These are phyloP conservation scores for Actinia tenebrosa DNA, from an alignment of 64 coral and sea anemone genomes.

Conservation along the genomic window DNA sequence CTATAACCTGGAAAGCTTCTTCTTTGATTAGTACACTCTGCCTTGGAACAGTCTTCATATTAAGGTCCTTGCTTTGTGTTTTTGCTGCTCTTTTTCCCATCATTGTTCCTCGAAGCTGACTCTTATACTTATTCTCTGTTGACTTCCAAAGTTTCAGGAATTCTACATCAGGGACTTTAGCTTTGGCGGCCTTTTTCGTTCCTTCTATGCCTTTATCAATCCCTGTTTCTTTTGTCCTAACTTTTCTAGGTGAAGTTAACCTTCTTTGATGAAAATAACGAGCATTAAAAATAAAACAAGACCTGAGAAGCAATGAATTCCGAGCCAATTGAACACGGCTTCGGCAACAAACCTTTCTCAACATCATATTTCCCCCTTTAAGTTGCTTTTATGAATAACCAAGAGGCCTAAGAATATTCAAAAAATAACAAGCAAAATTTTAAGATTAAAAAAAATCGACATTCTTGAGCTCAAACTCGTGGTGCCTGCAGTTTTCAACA, in stretches of 20 bases:
- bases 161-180: constrained; percentile 33
- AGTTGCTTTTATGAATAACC: background rate
- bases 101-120: constrained; percentile 24
- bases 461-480: background rate
- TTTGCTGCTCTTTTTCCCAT: constrained; percentile 22
- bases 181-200: background rate
- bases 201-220: constrained; percentile 17
- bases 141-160: constrained; percentile 79
- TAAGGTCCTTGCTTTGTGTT: constrained; percentile 18
- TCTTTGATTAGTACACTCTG: constrained; percentile 25
- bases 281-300: background rate
- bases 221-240: background rate
- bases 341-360: background rate
- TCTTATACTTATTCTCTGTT: constrained; percentile 54
- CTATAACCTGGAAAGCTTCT: constrained; percentile 34
- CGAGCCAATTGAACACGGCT: background rate
- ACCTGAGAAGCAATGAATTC: background rate
- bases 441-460: background rate
- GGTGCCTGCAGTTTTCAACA: constrained; percentile 5
- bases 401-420: background rate
- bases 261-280: background rate
- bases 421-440: background rate
- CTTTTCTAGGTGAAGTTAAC: background rate
- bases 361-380: background rate
- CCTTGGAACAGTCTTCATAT: constrained; percentile 29